Base-by-base conservation (phyloP, 2,797 vertebrate genomes). In the Percopsis omiscomaycus region DNA sequence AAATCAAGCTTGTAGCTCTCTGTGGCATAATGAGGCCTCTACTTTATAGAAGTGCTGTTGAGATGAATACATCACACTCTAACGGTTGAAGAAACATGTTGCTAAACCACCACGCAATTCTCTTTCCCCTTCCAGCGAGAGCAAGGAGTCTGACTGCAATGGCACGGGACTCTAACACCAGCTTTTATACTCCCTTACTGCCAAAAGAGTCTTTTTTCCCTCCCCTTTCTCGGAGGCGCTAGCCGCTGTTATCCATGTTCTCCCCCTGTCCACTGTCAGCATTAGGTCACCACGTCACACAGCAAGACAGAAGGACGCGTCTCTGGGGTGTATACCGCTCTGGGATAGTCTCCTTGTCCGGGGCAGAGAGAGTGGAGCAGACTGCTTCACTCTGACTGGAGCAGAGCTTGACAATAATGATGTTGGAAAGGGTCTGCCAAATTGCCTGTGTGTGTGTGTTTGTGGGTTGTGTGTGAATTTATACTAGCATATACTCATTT, bases 321-420 rank as follows among this genome's bases (percentile, higher is more conserved):
- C 64, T 68, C 46, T 45, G 57, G 68, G 27, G 64, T n/a, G 9
- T 2, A 42, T 32, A 12, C 50, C 56, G 37, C 56, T 64, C 14
- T 54, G 59, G 69, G 30, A 48, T 44, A 12, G 22, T 11, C 54
- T 64, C 30, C 56, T 46, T 61, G 58, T 61, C 54, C 62, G 61
- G 15, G 70, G 0, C 3, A 55, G 57, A 59, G 45, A 5, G 48
- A 63, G 58, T 22, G 22, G 22, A 22, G 14, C 29, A 29, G 16
- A 69, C 55, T 59, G 61, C 47, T n/a, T 45, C 44, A 6, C 29
- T 46, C 55, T 48, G 37, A 30, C 49, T 61, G 56, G 16, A 29
- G 29, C 27, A 2, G 60, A 15, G 50, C 55, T 50, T 15, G 49
- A 52, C 46, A 52, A 44, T 46, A 37, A 49, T 30, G 46, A 60